Evolutionary conservation across 2,888 invertebrate genomes (phyloP), one percentile per base, ranked within the genome.

Genomic region (Platycheirus albimanus): DNA sequence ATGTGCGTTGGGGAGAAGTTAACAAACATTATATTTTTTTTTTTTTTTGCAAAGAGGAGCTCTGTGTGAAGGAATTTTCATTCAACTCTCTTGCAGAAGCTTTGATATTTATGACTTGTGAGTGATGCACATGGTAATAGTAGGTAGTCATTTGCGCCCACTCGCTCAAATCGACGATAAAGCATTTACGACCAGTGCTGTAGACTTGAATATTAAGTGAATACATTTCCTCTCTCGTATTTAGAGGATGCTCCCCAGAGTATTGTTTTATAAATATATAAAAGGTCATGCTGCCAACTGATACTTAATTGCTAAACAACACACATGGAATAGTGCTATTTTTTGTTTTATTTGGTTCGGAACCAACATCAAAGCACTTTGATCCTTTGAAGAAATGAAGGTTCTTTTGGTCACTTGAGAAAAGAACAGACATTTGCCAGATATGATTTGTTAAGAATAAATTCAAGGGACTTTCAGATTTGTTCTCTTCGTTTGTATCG

Each of bases 61-160:
- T 54, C n/a, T 20, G 52, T 66, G 58, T 52, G 52, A 49, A 36
- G 58, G 76, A 58, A 66, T 81, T 66, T 81, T 41, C 76, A 76
- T 76, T 66, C 70, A 66, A 71, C 66, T 49, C 70, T 41, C 58
- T 28, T 30, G 56, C 1, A 41, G 45, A 69, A 58, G 36, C 56
- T 51, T n/a, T 33, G 28, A 43, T 54, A 69, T 38, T 24, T 36
- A 38, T 56, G 36, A 69, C 30, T 24, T 36, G 30, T 56, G 36
- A 24, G 24, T n/a, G 24, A 75, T 80, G 75, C 80, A 70, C 58
- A 76, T 70, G 75, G 75, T 70, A 64, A 76, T 64, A 70, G 52
- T 61, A 61, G 54, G 24, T 45, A 58, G 75, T 66, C 41, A 64
- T 28, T 70, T 80, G 64, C 64, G 69, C 54, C 63, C 69, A 54